Evolutionary conservation across 2,113 vertebrate species (phyloP).

Genomic region (Cervus canadensis): DNA sequence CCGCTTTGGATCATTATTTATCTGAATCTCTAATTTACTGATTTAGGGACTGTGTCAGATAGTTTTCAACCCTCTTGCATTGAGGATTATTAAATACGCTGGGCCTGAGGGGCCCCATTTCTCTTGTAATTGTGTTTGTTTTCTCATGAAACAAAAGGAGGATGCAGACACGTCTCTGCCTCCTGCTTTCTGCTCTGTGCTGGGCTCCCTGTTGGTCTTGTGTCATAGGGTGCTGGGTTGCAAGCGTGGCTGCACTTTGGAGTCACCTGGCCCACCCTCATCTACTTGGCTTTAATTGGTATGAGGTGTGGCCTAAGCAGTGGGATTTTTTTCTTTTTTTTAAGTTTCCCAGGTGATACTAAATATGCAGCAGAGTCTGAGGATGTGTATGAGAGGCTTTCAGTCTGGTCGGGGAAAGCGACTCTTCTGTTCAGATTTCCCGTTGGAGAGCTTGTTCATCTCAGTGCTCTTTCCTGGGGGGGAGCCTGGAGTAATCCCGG

Average conservation of each 20-base stretch:
- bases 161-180: not conserved
- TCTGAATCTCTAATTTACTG: not conserved
- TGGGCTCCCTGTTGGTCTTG: not conserved
- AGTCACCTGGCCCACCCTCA: not conserved
- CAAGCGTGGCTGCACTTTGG: not conserved
- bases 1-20: not conserved
- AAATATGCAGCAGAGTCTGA: not conserved
- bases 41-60: not conserved
- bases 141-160: conserved; percentile 31
- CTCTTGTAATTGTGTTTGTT: conserved; percentile 22
- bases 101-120: not conserved
- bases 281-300: not conserved
- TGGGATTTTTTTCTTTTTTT: not conserved
- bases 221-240: not conserved
- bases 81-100: not conserved
- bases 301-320: not conserved
- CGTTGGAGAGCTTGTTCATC: not conserved
- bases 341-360: not conserved
- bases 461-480: not conserved
- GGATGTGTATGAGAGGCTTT: not conserved
- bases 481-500: not conserved
- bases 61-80: not conserved
- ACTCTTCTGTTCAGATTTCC: not conserved
- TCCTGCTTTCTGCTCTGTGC: not conserved
- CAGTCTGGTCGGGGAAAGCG: not conserved